Evolutionary conservation across 2,888 invertebrate species (phyloP), one percentile per base, ranked within the genome.

Genomic region (Papilio elwesi): DNA sequence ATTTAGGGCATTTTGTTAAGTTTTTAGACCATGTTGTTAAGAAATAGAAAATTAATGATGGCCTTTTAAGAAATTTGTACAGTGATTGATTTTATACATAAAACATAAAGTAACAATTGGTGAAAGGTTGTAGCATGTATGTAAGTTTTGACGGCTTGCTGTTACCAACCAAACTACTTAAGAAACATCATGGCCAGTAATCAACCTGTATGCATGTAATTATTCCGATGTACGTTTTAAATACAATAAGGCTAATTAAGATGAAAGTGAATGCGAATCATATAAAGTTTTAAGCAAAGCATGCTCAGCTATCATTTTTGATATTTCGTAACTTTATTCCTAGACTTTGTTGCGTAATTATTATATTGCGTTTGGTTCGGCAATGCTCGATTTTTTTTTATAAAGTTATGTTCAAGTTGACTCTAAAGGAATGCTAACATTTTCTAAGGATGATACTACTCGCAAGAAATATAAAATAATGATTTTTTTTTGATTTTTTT

Each of bases 211-310:
- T 16, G 11, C 55, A 55, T 11, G 0, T 55, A 55, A 55, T 55
- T 36, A 57, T 57, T 57, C 12, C 36, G 11, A 5, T 16, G 16
- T 55, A 55, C 26, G 57, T 57, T 57, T 57, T 57, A 65, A 59
- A 66, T 38, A 49, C 48, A 66, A 71, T 51, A 67, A 10, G 51
- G 52, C 43, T 71, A 71, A 71, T 66, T 62, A 71, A 66, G 52
- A 43, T 47, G 26, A 67, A 67, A 59, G 68, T 72, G 62, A 63
- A 72, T 70, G 53, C 36, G 53, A 63, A 63, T 70, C 52, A 55
- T 48, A 53, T 53, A 53, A 53, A 70, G 53, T 53, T 63, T 16
- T n/a, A 47, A 70, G 63, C 59, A 62, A 68, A 62, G 63, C 62
- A 55, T 49, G 26, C 52, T 53, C 26, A 16, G 13, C 26, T 52